Evolutionary conservation across 2,113 vertebrate species (phyloP).

Genomic region (Tauraco erythrolophus): DNA sequence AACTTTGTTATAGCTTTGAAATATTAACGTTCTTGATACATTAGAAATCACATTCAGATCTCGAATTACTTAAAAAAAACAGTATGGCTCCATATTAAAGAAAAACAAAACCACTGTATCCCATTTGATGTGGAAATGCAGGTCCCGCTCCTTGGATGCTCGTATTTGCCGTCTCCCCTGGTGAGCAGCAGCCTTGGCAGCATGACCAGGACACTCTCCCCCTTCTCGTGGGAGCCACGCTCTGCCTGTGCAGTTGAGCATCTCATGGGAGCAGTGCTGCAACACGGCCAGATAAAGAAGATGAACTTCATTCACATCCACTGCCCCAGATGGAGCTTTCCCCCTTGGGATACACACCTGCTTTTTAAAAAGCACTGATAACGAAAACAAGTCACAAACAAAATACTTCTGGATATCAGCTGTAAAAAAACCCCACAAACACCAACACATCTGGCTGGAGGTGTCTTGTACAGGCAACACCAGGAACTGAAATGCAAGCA

Average conservation of each 20-base stretch:
- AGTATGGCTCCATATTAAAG: slow-evolving; percentile 75
- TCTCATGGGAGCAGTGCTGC: not conserved
- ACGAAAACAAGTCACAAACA: slow-evolving; percentile 56
- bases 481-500: slow-evolving; percentile 29
- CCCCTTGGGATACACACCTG: slow-evolving; percentile 47
- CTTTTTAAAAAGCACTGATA: slow-evolving; percentile 69
- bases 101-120: slow-evolving; percentile 72
- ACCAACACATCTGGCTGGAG: slow-evolving; percentile 47
- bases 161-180: not conserved
- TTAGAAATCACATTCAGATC: slow-evolving; percentile 83
- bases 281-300: not conserved
- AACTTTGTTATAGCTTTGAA: slow-evolving; percentile 83
- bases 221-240: not conserved
- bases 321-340: not conserved
- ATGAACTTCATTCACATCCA: not conserved
- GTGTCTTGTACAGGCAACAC: slow-evolving; percentile 26
- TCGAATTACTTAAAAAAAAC: slow-evolving; percentile 73
- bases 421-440: slow-evolving; percentile 7
- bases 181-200: not conserved
- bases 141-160: not conserved
- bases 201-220: not conserved
- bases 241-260: not conserved
- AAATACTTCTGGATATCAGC: slow-evolving; percentile 61
- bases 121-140: slow-evolving; percentile 59
- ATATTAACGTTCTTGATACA: slow-evolving; percentile 79